Conservation (phyloP, 2,888 invertebrate species). For the Aricia artaxerxes region DNA sequence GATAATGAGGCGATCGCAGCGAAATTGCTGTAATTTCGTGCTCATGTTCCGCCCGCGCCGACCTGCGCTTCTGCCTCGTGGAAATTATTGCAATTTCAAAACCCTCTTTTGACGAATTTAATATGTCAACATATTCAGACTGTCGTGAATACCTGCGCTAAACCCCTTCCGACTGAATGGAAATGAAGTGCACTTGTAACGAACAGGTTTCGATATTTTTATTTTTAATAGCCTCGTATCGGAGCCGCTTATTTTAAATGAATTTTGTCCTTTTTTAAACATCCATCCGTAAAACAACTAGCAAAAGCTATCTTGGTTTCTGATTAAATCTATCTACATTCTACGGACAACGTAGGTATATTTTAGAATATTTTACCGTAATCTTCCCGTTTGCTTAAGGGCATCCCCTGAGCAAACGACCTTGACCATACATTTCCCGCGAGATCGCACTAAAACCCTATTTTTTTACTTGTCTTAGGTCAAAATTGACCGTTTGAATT, state of each 20-base stretch:
- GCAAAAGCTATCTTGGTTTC: no score
- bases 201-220: background rate
- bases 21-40: slow-evolving; percentile 42
- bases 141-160: background rate
- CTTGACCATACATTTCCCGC: no score
- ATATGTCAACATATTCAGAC: slow-evolving; percentile 6
- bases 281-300: background rate
- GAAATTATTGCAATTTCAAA: slow-evolving; percentile 19
- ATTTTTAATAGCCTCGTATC: background rate
- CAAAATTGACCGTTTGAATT: no score
- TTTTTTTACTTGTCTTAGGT: no score
- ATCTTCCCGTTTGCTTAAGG: no score
- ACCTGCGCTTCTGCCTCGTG: slow-evolving; percentile 24
- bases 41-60: slow-evolving; percentile 36
- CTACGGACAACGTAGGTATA: no score
- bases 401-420: no score
- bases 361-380: no score
- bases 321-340: no score
- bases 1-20: slow-evolving; percentile 43
- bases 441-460: no score
- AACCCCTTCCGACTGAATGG: background rate
- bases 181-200: background rate
- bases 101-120: background rate
- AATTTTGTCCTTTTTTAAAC: background rate
- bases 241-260: background rate